phyloP scores from a whole-genome alignment of 2,113 vertebrate genomes.

The Nyctibius bracteatus region DNA sequence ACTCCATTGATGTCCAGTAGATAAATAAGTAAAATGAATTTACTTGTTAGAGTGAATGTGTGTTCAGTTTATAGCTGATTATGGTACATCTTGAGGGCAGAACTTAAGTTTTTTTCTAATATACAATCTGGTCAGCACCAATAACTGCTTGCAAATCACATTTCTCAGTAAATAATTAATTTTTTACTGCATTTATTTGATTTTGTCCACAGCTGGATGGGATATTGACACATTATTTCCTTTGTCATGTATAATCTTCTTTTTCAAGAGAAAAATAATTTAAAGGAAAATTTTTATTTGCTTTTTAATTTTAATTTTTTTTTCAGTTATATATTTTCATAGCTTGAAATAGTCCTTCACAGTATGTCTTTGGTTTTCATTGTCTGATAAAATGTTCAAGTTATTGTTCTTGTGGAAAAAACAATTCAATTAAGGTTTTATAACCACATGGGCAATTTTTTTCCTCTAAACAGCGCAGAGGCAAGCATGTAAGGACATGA shows the following conservation, averaged over 20 bases:
- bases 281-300: background rate
- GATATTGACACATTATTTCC: background rate
- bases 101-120: background rate
- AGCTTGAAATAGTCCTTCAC: background rate
- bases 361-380: background rate
- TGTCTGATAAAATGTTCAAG: background rate
- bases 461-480: background rate
- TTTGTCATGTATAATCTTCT: background rate
- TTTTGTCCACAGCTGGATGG: background rate
- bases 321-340: background rate
- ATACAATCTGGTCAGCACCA: background rate
- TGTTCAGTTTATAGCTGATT: background rate
- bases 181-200: background rate
- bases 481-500: background rate
- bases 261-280: background rate
- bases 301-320: background rate
- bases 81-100: background rate
- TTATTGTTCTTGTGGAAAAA: background rate
- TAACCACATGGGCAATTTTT: background rate
- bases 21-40: background rate
- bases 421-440: background rate
- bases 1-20: background rate
- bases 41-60: background rate
- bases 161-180: background rate
- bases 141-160: background rate